Conservation (phyloP, 2,888 invertebrate genomes). For the Lapara coniferarum region DNA sequence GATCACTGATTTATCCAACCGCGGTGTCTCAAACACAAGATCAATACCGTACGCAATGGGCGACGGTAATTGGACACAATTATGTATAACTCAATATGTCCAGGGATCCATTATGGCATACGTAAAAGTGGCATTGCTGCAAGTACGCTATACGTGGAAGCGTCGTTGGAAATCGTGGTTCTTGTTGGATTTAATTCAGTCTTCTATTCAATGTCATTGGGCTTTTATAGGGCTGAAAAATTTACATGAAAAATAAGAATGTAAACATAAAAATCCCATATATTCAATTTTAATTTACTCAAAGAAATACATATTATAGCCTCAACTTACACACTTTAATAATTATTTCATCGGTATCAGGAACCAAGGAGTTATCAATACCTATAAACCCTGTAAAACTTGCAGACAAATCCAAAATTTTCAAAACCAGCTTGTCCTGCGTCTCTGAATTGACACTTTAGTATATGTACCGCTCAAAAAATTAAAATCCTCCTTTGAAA, state of each 20-base stretch:
- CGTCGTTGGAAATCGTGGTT: conserved; percentile 1
- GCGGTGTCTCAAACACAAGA: conserved; percentile 27
- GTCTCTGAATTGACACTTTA: too few species aligned
- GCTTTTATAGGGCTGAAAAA: neutral
- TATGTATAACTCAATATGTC: conserved; percentile 22
- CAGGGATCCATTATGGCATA: neutral
- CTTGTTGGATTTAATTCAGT: neutral
- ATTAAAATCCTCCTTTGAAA: too few species aligned
- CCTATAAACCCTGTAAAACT: too few species aligned
- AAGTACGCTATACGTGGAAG: conserved; percentile 6
- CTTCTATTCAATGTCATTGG: neutral
- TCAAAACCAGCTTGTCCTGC: too few species aligned
- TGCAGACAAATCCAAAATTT: too few species aligned
- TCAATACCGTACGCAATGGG: conserved; percentile 24
- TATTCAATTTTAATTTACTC: too few species aligned
- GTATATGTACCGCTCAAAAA: too few species aligned
- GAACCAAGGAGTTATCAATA: too few species aligned
- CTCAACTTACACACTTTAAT: too few species aligned
- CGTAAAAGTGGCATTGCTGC: conserved; percentile 11
- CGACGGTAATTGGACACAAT: conserved; percentile 21
- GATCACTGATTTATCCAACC: conserved; percentile 45
- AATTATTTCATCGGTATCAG: too few species aligned
- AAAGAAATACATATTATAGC: too few species aligned
- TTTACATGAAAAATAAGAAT: neutral
- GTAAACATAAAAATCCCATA: too few species aligned